Evolutionary conservation across 2,888 invertebrate species (phyloP).

Genomic region (Zygaena filipendulae): DNA sequence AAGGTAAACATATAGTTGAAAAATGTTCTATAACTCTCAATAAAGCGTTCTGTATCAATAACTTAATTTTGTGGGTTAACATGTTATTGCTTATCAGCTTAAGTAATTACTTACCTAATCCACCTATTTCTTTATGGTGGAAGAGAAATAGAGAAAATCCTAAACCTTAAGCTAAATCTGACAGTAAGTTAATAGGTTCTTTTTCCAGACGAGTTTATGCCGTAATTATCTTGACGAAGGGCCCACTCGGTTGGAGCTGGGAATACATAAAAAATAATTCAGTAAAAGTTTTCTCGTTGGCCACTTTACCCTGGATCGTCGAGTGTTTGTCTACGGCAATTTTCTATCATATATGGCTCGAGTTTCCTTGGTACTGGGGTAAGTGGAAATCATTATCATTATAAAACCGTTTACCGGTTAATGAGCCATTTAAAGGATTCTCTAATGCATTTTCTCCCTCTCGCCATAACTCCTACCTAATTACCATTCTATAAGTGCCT

Average conservation of each 20-base stretch:
- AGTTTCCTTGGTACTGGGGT: constrained; percentile 64
- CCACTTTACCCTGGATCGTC: constrained; percentile 55
- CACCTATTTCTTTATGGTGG: too few relatives aligned
- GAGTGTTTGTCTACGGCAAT: constrained; percentile 55
- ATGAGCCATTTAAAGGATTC: constrained; percentile 13
- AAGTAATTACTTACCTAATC: constrained; percentile 17
- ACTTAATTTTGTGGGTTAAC: too few relatives aligned
- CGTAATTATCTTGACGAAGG: constrained; percentile 58
- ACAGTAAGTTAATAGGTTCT: constrained; percentile 16
- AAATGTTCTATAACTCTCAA: too few relatives aligned
- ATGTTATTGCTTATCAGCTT: constrained; percentile 17
- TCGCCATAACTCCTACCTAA: too few relatives aligned
- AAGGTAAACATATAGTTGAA: too few relatives aligned
- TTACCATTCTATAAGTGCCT: constrained; percentile 18
- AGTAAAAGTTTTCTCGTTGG: constrained; percentile 57
- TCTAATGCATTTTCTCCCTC: too few relatives aligned
- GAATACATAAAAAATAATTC: constrained; percentile 57
- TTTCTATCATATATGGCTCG: constrained; percentile 48
- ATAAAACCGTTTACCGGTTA: constrained; percentile 11
- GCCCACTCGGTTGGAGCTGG: constrained; percentile 60
- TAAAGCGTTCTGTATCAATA: too few relatives aligned
- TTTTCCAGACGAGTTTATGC: constrained; percentile 56
- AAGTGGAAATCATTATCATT: constrained; percentile 22
- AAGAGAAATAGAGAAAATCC: too few relatives aligned
- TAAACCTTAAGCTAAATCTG: too few relatives aligned